A percentile compares a stretch with the other conserved stretches of the same genome.
These are phyloP conservation scores for Fistularia commersonii DNA, from an alignment of 2,797 vertebrate species.

Conservation along the genomic window DNA sequence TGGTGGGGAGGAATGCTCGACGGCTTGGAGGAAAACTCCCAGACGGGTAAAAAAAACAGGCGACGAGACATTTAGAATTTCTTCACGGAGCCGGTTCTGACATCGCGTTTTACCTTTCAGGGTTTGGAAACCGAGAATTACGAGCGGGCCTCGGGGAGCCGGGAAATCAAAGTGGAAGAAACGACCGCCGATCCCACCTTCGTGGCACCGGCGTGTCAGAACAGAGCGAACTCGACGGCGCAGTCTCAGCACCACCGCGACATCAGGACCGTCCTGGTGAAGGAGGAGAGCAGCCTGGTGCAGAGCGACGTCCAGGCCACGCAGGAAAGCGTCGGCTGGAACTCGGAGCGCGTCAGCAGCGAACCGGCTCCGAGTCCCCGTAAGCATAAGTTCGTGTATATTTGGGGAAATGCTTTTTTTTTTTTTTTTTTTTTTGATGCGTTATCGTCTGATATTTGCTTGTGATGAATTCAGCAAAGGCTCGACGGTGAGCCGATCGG, in stretches of 20 bases:
- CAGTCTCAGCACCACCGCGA: slow-evolving; percentile 48
- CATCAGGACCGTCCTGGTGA: slow-evolving; percentile 69
- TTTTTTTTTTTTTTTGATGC: no score
- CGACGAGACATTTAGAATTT: neutral
- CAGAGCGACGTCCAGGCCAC: slow-evolving; percentile 39
- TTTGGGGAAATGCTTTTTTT: no score
- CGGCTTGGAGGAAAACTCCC: slow-evolving; percentile 11
- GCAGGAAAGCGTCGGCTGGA: slow-evolving; percentile 49
- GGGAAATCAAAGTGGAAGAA: slow-evolving; percentile 69
- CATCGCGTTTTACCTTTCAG: slow-evolving; percentile 33
- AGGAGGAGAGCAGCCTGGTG: slow-evolving; percentile 66
- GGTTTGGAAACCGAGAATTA: slow-evolving; percentile 12
- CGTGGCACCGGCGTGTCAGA: slow-evolving; percentile 16
- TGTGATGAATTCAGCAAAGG: no score
- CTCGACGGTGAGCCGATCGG: neutral
- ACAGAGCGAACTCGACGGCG: slow-evolving; percentile 14
- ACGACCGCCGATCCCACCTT: slow-evolving; percentile 25
- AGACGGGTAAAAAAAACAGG: slow-evolving; percentile 45
- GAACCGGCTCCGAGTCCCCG: slow-evolving; percentile 58
- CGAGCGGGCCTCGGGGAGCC: slow-evolving; percentile 14
- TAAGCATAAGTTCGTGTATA: slow-evolving; percentile 44
- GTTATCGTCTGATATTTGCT: no score
- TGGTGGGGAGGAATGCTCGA: slow-evolving; percentile 16
- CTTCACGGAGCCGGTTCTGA: neutral
- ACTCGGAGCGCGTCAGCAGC: slow-evolving; percentile 45